Evolutionary conservation across 2,888 invertebrate species (phyloP), one percentile per base, ranked within the genome.

Genomic region (Oegoconia quadripuncta): DNA sequence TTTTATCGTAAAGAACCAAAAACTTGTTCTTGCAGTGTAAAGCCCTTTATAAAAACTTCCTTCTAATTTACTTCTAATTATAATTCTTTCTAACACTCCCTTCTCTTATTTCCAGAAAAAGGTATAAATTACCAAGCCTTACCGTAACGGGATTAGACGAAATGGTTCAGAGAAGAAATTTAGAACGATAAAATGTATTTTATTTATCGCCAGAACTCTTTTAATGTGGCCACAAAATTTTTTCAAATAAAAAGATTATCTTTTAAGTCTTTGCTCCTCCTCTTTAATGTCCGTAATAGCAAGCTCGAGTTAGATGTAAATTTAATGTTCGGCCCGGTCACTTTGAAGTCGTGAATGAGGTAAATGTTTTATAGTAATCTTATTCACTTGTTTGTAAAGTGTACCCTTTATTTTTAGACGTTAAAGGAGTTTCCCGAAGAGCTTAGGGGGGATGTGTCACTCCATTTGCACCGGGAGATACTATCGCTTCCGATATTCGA

Each of bases 341-440:
- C 47, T 46, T 45, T 49, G 44, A 46, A 49, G 44, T 43, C 30
- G 34, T 38, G 32, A 43, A 47, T 31, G 41, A 41, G 35, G 42
- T 37, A 36, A 42, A 41, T 33, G 29, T 42, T 20, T 13, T 13
- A 20, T 12, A n/a, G 27, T 35, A 35, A 35, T 27, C 14, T 23
- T 34, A 34, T 34, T 25, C 23, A 11, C 15, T 32, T 32, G 34
- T 34, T 26, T 34, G 13, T 4, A 11, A 31, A 17, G 31, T 22
- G 22, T 18, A 18, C 52, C 49, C 42, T 48, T 49, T 65, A 51
- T 59, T 83, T 86, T 46, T 88, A 97, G 97, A 96, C 97, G 33
- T 86, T 97, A 51, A 95, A 95, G 82, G 97, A 98, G 84, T 98
- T 98, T 84, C 98, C 98, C 0, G 97, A 98, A 74, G 98, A 98